Conservation (phyloP, 2,797 vertebrate genomes). For the Epinephelus awoara region DNA sequence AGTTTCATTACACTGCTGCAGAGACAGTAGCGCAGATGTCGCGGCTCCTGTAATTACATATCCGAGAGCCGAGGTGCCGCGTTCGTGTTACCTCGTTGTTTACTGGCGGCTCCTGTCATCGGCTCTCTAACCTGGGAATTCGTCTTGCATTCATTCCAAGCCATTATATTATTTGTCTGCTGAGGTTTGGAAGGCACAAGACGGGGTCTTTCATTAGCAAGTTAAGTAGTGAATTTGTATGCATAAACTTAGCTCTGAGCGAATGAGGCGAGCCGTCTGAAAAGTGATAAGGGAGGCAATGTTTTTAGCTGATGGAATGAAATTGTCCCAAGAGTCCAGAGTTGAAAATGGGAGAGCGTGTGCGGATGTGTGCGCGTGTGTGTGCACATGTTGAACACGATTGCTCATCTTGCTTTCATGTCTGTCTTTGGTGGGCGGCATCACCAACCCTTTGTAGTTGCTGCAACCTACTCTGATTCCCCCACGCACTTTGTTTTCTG, state of each 20-base stretch:
- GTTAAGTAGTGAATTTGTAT: conserved; percentile 71
- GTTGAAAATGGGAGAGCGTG: conserved; percentile 18
- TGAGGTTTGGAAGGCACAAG: conserved; percentile 37
- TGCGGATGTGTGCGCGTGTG: background rate
- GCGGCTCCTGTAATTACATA: conserved; percentile 58
- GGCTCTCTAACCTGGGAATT: conserved; percentile 35
- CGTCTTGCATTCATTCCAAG: conserved; percentile 20
- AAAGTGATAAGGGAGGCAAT: conserved; percentile 57
- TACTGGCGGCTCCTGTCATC: conserved; percentile 22
- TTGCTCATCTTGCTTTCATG: conserved; percentile 20
- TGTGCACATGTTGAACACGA: background rate
- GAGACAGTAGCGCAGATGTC: conserved; percentile 50
- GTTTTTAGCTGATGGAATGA: conserved; percentile 67
- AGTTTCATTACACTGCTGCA: conserved; percentile 38
- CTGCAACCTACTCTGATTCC: background rate
- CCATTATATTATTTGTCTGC: conserved; percentile 47
- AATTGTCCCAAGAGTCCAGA: conserved; percentile 46
- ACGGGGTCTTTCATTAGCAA: conserved; percentile 62
- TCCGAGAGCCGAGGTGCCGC: conserved; percentile 30
- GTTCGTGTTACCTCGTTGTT: conserved; percentile 40
- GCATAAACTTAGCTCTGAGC: conserved; percentile 56
- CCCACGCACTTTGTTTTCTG: background rate
- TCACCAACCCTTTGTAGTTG: conserved; percentile 1
- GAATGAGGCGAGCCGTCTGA: conserved; percentile 47
- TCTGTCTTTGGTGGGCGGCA: conserved; percentile 3